Evolutionary conservation across 2,797 vertebrate genomes (phyloP), one percentile per base, ranked within the genome.

Genomic region (Gallirallus australis): DNA sequence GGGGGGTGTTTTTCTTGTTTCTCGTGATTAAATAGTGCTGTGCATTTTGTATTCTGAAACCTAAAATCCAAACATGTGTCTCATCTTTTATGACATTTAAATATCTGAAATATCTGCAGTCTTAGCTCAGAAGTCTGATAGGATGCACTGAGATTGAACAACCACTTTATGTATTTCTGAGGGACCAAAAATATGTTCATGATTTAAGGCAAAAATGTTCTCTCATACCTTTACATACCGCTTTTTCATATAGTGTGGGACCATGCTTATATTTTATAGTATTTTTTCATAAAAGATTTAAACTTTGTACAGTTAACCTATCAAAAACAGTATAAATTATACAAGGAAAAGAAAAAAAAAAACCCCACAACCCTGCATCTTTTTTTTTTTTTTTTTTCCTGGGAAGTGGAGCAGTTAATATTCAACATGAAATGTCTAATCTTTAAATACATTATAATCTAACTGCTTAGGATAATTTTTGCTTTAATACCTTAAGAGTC

Each of bases 401-500:
- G 98, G 98, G 98, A 99, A 99, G 98, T 99, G 98, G 98, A 99
- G 98, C 98, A 98, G 98, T 98, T 98, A 98, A 98, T 99, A 99
- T 99, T 98, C 98, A 99, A 99, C 98, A 98, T 98, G 98, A 98
- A 98, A 99, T 98, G 98, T 99, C 98, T 99, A 99, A 99, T 99
- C 99, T 99, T 99, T 99, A 98, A 98, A 98, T 99, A 99, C 98
- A 99, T 99, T 99, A 98, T 98, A 98, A 98, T 98, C 98, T 98
- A 99, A 99, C 98, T 99, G 98, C 98, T 99, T 98, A 99, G 99
- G 99, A 99, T 99, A 99, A 99, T 99, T 99, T 99, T 98, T 98
- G 97, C 99, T 99, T 98, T 99, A 99, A 99, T 99, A 99, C 99
- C 99, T 99, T 99, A 99, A 99, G 99, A 99, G 98, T 98, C 98